These are phyloP conservation scores for Phragmatobia fuliginosa DNA, from an alignment of 2,888 invertebrate genomes.

Conservation along the genomic window DNA sequence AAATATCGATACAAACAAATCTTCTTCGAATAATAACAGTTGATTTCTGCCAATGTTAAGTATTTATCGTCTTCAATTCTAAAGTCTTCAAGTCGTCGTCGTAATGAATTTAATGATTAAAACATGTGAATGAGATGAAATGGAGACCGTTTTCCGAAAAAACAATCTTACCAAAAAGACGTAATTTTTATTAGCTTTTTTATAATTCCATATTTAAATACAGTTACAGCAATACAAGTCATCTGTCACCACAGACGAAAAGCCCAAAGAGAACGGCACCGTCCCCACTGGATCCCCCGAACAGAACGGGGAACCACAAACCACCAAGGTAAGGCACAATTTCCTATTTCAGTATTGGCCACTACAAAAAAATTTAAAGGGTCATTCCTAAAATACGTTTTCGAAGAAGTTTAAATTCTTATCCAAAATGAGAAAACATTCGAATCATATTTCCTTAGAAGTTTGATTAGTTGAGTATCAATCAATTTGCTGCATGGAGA, in stretches of 20 bases:
- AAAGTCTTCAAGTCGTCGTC: no score
- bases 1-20: neutral
- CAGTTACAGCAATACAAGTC: constrained; percentile 94
- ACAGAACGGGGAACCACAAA: constrained; percentile 85
- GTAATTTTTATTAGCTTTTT: neutral
- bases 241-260: constrained; percentile 88
- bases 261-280: constrained; percentile 94
- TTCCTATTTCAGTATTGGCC: neutral
- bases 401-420: neutral
- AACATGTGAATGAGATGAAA: no score
- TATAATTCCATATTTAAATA: constrained; percentile 1
- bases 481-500: no score
- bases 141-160: no score
- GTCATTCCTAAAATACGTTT: neutral
- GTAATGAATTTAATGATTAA: no score
- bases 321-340: constrained; percentile 79
- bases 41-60: no score
- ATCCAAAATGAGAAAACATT: neutral
- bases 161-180: no score
- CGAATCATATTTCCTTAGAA: no score
- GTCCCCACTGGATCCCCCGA: constrained; percentile 87
- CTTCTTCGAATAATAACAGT: neutral
- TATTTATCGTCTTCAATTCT: no score
- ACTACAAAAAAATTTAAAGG: neutral
- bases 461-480: no score